phyloP scores from a whole-genome alignment of 2,888 invertebrate species.

The Sylvicola fuscatus region DNA sequence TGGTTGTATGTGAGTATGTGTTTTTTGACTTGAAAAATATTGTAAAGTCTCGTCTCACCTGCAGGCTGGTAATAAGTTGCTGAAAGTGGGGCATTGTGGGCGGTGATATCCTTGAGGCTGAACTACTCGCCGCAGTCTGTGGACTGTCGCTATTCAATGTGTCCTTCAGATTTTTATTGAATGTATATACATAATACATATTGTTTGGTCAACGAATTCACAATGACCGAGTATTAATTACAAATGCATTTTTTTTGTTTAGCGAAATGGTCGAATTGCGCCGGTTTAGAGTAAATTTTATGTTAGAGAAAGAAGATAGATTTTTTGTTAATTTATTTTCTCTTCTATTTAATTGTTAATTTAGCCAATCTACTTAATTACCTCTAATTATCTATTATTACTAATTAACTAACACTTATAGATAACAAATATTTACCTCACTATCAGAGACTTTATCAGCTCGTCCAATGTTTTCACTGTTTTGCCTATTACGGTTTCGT shows the following conservation, averaged over 20 bases:
- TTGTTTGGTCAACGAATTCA: not conserved
- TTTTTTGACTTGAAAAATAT: slow-evolving; percentile 1
- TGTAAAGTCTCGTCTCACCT: slow-evolving; percentile 34
- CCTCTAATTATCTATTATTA: no score
- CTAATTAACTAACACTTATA: no score
- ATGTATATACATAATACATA: slow-evolving; percentile 13
- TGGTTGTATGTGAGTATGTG: no score
- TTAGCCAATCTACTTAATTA: no score
- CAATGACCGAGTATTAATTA: no score
- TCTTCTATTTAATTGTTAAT: no score
- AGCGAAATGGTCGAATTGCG: no score
- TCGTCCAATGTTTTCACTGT: slow-evolving; percentile 19
- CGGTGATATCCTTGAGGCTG: slow-evolving; percentile 6
- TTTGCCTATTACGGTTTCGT: slow-evolving; percentile 14
- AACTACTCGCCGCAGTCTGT: slow-evolving; percentile 22
- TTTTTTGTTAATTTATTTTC: no score
- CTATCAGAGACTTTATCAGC: slow-evolving; percentile 14
- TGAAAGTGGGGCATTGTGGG: slow-evolving; percentile 44
- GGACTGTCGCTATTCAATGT: slow-evolving; percentile 21
- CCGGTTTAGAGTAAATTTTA: no score
- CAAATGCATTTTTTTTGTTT: no score
- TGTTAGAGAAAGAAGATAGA: no score
- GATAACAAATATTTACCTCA: no score
- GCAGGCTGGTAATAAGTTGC: slow-evolving; percentile 43
- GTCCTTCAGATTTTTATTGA: slow-evolving; percentile 16